Evolutionary conservation across 2,113 vertebrate genomes (phyloP).

Genomic region (Ceyx margarethae): DNA sequence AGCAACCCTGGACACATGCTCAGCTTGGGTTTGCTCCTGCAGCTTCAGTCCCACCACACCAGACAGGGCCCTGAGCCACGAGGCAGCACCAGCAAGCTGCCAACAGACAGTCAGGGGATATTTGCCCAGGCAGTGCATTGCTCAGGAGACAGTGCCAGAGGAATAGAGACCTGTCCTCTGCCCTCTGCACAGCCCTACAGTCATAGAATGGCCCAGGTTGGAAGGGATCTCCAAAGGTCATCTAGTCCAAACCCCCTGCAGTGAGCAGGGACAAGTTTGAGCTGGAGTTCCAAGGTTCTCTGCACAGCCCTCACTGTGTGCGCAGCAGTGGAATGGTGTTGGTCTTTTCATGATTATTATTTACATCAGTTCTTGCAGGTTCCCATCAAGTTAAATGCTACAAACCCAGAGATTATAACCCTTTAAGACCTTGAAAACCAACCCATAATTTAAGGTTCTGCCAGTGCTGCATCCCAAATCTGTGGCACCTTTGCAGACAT

Average conservation of each 20-base stretch:
- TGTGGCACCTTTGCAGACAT: not conserved
- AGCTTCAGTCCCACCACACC: not conserved
- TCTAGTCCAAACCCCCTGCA: no score
- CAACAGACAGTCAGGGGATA: not conserved
- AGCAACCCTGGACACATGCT: not conserved
- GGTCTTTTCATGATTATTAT: not conserved
- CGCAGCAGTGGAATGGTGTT: not conserved
- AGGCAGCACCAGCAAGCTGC: not conserved
- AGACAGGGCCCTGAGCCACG: not conserved
- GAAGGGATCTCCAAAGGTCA: no score
- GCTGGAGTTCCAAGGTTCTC: no score
- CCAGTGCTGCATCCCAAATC: not conserved
- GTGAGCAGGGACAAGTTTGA: no score
- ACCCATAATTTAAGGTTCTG: not conserved
- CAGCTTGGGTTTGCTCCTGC: not conserved
- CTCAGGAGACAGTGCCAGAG: not conserved
- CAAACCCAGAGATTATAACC: not conserved
- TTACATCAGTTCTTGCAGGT: not conserved
- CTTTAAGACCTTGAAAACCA: not conserved
- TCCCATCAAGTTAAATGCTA: not conserved
- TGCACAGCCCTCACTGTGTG: not conserved
- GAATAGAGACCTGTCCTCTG: not conserved
- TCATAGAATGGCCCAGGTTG: no score
- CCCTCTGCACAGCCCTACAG: no score
- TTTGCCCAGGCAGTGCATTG: no score